Evolutionary conservation across 2,797 vertebrate genomes (phyloP).

Genomic region (Toxotes lorentzi): DNA sequence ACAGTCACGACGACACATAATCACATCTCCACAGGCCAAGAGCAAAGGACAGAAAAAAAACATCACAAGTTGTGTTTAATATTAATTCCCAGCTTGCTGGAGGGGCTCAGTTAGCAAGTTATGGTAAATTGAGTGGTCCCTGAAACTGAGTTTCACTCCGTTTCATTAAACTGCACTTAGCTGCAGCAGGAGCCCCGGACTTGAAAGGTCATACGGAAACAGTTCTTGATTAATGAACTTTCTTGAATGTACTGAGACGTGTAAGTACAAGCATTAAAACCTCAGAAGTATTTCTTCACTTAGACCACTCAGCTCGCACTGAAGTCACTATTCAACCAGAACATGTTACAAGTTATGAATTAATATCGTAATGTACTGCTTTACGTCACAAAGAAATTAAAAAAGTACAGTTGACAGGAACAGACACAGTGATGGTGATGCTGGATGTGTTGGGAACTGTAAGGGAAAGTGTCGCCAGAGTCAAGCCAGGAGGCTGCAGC

Average conservation of each 20-base stretch:
- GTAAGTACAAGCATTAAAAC: constrained; percentile 15
- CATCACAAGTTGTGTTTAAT: constrained; percentile 32
- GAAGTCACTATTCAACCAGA: not conserved
- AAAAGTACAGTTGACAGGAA: constrained; percentile 33
- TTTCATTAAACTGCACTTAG: constrained; percentile 49
- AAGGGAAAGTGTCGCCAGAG: constrained; percentile 39
- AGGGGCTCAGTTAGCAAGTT: constrained; percentile 46
- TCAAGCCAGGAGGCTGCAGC: constrained; percentile 43
- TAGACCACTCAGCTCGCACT: not conserved
- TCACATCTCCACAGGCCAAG: constrained; percentile 62
- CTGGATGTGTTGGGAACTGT: constrained; percentile 41
- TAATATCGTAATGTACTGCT: not conserved
- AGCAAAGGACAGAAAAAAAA: constrained; percentile 40
- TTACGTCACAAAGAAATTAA: not conserved
- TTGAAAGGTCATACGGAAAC: constrained; percentile 50
- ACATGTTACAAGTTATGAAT: not conserved
- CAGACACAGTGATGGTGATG: constrained; percentile 25
- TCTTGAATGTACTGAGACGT: constrained; percentile 37
- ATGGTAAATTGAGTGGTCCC: constrained; percentile 35
- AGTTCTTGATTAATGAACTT: constrained; percentile 44
- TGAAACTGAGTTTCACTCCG: constrained; percentile 44
- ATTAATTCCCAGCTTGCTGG: constrained; percentile 28
- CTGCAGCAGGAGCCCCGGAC: constrained; percentile 23
- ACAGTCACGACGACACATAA: constrained; percentile 66
- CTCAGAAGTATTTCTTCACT: constrained; percentile 6